These are phyloP conservation scores for Folsomia candida DNA, from an alignment of 2,888 invertebrate genomes.

Conservation along the genomic window DNA sequence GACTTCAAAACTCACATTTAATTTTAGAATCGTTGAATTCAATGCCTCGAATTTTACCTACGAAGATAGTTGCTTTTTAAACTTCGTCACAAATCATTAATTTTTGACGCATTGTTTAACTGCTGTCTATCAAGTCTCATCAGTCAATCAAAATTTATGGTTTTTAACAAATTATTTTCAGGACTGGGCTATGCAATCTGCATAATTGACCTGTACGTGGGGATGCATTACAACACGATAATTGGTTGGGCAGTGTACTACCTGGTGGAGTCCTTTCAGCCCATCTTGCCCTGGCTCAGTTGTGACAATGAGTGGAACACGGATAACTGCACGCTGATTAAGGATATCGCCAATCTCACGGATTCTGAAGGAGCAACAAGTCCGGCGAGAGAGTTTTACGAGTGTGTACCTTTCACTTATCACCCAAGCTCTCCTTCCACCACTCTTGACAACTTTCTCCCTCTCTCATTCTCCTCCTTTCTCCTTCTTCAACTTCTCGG, in stretches of 20 bases:
- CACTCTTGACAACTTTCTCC: not conserved
- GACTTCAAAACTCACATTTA: too few relatives aligned
- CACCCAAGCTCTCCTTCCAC: too few relatives aligned
- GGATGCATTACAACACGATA: conserved; percentile 96
- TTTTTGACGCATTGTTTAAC: too few relatives aligned
- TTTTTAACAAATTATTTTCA: conserved; percentile 56
- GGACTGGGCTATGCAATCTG: conserved; percentile 96
- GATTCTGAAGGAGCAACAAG: conserved; percentile 59
- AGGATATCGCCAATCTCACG: conserved; percentile 57
- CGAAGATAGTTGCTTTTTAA: too few relatives aligned
- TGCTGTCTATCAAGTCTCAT: too few relatives aligned
- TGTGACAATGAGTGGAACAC: conserved; percentile 88
- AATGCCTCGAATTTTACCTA: too few relatives aligned
- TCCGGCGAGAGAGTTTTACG: conserved; percentile 84
- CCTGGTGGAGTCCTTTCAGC: conserved; percentile 76
- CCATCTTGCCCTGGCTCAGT: conserved; percentile 80
- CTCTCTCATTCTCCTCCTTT: not conserved
- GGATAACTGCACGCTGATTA: conserved; percentile 64
- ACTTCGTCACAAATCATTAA: too few relatives aligned
- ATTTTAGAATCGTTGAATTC: too few relatives aligned
- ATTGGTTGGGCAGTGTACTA: conserved; percentile 95
- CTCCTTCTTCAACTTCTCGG: not conserved
- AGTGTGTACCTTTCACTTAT: conserved; percentile 63
- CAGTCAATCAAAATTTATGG: too few relatives aligned
- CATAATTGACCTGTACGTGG: conserved; percentile 86